A percentile compares a stretch with the other conserved stretches of the same genome.
Evolutionary conservation across 2,888 invertebrate species (phyloP).

Genomic region (Heteromyza rotundicornis): DNA sequence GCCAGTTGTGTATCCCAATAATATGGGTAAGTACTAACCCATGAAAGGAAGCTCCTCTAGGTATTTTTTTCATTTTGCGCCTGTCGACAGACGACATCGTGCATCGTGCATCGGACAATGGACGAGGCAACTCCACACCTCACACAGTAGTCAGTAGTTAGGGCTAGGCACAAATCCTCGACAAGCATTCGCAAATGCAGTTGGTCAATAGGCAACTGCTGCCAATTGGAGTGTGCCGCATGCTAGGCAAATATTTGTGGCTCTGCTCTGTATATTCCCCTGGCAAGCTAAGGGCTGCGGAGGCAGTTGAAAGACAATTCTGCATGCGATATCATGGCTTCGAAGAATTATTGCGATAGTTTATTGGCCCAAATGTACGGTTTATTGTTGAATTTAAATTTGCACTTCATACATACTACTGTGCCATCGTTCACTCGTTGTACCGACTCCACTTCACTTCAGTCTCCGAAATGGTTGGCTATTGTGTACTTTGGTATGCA

Average conservation of each 20-base stretch:
- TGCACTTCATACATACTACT: not conserved
- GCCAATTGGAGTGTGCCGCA: constrained; percentile 13
- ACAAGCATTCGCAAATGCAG: not conserved
- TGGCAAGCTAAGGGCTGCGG: not conserved
- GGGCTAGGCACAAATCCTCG: not conserved
- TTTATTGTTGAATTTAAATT: constrained; percentile 10
- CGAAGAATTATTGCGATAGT: constrained; percentile 30
- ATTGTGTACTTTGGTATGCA: not conserved
- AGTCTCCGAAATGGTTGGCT: too few species aligned
- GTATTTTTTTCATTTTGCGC: not conserved
- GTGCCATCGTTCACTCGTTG: too few species aligned
- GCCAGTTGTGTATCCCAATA: constrained; percentile 69
- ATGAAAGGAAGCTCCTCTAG: too few species aligned
- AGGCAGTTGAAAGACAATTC: not conserved
- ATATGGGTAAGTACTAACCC: constrained; percentile 65
- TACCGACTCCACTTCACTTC: too few species aligned
- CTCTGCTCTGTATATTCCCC: not conserved
- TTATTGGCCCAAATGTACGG: constrained; percentile 31
- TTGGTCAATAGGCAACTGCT: constrained; percentile 12
- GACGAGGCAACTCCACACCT: not conserved
- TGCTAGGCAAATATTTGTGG: not conserved
- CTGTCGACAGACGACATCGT: too few species aligned
- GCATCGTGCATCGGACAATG: too few species aligned
- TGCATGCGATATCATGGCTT: not conserved
- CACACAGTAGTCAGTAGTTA: not conserved